These are phyloP conservation scores for Phalacrocorax carbo DNA, from an alignment of 2,113 vertebrate genomes.

Conservation along the genomic window DNA sequence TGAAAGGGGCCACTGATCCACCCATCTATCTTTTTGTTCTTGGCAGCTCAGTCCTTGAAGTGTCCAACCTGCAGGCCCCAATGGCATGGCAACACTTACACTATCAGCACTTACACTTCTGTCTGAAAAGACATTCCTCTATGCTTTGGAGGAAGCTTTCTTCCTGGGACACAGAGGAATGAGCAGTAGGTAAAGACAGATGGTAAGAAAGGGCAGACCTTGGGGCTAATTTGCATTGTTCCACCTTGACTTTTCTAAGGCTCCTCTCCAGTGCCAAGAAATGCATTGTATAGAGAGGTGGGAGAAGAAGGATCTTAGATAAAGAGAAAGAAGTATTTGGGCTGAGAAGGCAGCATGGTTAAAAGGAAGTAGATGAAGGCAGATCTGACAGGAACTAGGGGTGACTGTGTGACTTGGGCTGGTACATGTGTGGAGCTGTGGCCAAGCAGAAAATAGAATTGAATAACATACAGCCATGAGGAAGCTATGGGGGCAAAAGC, in stretches of 20 bases:
- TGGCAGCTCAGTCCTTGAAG: background rate
- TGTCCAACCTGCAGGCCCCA: background rate
- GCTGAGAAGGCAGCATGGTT: background rate
- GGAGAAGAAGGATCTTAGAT: background rate
- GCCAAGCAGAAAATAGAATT: background rate
- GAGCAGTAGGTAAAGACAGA: background rate
- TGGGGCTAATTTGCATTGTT: background rate
- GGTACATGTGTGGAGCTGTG: rapidly evolving
- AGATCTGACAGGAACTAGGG: background rate
- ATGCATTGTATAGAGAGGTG: background rate
- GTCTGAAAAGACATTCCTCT: background rate
- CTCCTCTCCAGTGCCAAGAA: background rate
- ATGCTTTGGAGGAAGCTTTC: background rate
- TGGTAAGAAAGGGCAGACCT: background rate
- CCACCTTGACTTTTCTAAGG: background rate
- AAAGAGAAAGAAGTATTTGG: background rate
- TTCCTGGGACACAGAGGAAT: background rate
- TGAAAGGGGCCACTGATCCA: background rate
- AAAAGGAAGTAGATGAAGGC: background rate
- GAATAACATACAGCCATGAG: background rate
- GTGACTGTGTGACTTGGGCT: background rate
- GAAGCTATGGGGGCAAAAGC: background rate
- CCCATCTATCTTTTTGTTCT: background rate
- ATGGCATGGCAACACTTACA: background rate
- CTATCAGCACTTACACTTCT: background rate